These are phyloP conservation scores for Aeoliscus strigatus DNA, from an alignment of 2,797 vertebrate genomes.

Conservation along the genomic window DNA sequence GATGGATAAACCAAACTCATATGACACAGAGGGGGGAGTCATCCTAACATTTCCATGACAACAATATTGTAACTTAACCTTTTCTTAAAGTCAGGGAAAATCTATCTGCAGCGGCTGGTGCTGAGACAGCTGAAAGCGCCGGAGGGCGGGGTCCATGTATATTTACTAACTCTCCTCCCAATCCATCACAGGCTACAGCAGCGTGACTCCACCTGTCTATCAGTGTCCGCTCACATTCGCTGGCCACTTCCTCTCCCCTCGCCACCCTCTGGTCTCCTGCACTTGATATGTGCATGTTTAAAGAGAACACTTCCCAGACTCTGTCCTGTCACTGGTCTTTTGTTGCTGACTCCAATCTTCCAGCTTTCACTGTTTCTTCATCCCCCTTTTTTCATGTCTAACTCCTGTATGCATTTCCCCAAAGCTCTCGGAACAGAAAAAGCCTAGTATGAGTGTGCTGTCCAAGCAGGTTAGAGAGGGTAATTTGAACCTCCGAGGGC, in stretches of 20 bases:
- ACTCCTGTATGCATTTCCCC: constrained; percentile 29
- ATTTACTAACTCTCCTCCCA: constrained; percentile 71
- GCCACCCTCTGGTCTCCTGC: constrained; percentile 23
- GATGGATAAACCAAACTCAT: constrained; percentile 64
- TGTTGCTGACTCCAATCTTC: constrained; percentile 62
- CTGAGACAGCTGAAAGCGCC: constrained; percentile 71
- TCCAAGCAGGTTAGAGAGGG: constrained; percentile 59
- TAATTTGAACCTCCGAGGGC: constrained; percentile 66
- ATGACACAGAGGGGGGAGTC: constrained; percentile 47
- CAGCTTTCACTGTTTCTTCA: constrained; percentile 27
- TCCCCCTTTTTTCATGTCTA: constrained; percentile 21
- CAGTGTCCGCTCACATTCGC: constrained; percentile 64
- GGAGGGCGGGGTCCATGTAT: constrained; percentile 73
- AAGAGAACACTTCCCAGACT: constrained; percentile 23
- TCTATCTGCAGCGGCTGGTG: constrained; percentile 51
- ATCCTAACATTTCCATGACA: constrained; percentile 69
- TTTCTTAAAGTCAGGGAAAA: constrained; percentile 48
- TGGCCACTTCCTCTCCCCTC: constrained; percentile 57
- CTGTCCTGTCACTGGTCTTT: constrained; percentile 40
- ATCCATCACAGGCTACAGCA: constrained; percentile 73
- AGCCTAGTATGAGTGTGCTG: constrained; percentile 43
- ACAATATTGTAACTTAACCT: constrained; percentile 77
- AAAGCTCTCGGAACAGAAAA: constrained; percentile 26
- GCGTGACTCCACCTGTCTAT: constrained; percentile 67
- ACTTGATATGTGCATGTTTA: constrained; percentile 72